These are phyloP conservation scores for Yponomeuta sedellus DNA, from an alignment of 2,888 invertebrate species.

Conservation along the genomic window DNA sequence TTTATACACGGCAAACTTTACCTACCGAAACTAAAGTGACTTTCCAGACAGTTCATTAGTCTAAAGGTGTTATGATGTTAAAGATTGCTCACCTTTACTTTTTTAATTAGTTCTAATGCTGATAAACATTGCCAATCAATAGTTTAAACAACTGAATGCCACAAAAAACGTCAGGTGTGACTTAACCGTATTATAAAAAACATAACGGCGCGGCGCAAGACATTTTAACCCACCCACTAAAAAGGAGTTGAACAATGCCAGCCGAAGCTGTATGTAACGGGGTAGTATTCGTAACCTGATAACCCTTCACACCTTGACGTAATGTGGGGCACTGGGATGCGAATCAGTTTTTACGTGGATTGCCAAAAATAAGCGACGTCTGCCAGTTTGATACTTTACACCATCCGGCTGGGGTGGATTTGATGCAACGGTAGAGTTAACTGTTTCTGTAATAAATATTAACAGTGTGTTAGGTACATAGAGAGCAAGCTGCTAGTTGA, in stretches of 20 bases:
- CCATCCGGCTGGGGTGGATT: conserved; percentile 46
- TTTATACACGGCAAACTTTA: no score
- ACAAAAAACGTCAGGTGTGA: conserved; percentile 16
- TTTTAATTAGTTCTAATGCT: not conserved
- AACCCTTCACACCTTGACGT: conserved; percentile 67
- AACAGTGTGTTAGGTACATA: no score
- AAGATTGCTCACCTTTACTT: not conserved
- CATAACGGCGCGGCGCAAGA: not conserved
- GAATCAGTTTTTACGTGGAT: conserved; percentile 46
- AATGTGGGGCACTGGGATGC: conserved; percentile 45
- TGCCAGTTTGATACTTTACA: conserved; percentile 48
- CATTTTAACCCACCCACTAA: conserved; percentile 18
- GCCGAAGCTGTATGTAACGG: conserved; percentile 55
- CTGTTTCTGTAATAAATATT: not conserved
- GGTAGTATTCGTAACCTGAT: conserved; percentile 57
- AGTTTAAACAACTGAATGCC: not conserved
- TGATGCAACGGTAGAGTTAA: not conserved
- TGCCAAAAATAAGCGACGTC: conserved; percentile 58
- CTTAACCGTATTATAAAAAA: conserved; percentile 4
- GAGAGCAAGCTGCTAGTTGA: no score
- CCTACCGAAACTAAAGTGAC: no score
- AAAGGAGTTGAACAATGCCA: conserved; percentile 57
- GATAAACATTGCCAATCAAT: conserved; percentile 3
- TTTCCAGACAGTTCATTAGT: not conserved
- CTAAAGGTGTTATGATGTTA: not conserved